These are phyloP conservation scores for Neodiprion lecontei DNA, from an alignment of 1,140 invertebrate species.

Conservation along the genomic window DNA sequence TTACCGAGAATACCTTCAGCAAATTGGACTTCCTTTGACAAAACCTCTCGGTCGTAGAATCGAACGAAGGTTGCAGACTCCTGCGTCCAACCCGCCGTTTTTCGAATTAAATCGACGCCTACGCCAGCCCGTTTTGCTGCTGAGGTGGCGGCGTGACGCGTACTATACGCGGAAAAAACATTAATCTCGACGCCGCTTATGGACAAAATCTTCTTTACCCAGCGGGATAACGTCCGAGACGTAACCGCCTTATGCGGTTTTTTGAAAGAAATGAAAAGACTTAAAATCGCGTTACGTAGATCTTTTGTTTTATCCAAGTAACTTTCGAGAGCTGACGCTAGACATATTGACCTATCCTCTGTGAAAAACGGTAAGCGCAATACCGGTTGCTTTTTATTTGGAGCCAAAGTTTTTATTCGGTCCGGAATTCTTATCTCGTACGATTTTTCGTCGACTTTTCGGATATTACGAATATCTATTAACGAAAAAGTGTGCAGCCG, in stretches of 20 bases:
- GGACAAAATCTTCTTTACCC: not conserved
- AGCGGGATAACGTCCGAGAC: conserved; percentile 16
- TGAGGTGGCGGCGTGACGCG: conserved; percentile 17
- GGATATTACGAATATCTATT: conserved; percentile 22
- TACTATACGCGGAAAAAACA: conserved; percentile 9
- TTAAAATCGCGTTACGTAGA: not conserved
- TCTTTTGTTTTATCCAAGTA: conserved; percentile 11
- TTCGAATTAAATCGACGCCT: conserved; percentile 6
- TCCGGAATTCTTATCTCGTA: conserved; percentile 24
- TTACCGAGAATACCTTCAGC: conserved; percentile 8
- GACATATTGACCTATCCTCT: not conserved
- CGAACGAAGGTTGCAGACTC: conserved; percentile 14
- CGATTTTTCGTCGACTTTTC: not conserved
- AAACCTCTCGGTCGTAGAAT: conserved; percentile 12
- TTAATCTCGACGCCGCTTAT: conserved; percentile 10
- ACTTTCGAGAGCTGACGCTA: conserved; percentile 10
- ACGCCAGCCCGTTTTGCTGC: conserved; percentile 5
- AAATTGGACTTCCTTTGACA: conserved; percentile 15
- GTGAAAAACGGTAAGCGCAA: conserved; percentile 22
- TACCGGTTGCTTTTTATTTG: conserved; percentile 14
- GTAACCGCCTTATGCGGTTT: conserved; percentile 16
- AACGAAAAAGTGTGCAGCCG: conserved; percentile 24
- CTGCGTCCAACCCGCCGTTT: conserved; percentile 18
- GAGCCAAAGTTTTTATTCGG: conserved; percentile 21
- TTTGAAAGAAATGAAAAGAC: conserved; percentile 15